Evolutionary conservation across 2,113 vertebrate species (phyloP).

Genomic region (Mystacornis crossleyi): DNA sequence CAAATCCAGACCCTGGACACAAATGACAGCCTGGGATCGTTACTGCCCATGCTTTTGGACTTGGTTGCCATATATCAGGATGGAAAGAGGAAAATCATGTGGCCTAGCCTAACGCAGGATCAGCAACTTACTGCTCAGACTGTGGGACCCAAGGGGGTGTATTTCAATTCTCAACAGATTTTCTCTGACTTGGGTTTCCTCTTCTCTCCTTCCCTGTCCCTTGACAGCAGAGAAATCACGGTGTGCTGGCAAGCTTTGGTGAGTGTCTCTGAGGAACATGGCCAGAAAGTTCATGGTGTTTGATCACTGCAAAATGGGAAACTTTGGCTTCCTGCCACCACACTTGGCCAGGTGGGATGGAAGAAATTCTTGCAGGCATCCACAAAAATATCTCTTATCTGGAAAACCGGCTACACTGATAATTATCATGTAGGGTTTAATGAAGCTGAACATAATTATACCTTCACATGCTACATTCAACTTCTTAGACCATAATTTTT

Average conservation of each 20-base stretch:
- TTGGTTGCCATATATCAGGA: background rate
- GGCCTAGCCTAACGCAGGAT: background rate
- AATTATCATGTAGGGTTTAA: background rate
- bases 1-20: background rate
- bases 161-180: background rate
- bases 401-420: background rate
- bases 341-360: background rate
- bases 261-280: background rate
- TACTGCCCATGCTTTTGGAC: background rate
- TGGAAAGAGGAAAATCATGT: background rate
- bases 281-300: background rate
- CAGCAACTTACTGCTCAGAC: background rate
- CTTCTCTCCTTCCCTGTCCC: background rate
- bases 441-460: background rate
- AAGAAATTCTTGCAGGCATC: background rate
- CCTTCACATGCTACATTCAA: background rate
- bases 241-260: background rate
- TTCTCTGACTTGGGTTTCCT: background rate
- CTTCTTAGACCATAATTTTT: background rate
- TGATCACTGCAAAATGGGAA: background rate
- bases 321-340: background rate
- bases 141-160: background rate
- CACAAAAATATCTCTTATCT: background rate
- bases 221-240: background rate
- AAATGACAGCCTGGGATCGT: background rate